Evolutionary conservation across 2,888 invertebrate genomes (phyloP), one percentile per base, ranked within the genome.

Genomic region (Ophioninae sp.): DNA sequence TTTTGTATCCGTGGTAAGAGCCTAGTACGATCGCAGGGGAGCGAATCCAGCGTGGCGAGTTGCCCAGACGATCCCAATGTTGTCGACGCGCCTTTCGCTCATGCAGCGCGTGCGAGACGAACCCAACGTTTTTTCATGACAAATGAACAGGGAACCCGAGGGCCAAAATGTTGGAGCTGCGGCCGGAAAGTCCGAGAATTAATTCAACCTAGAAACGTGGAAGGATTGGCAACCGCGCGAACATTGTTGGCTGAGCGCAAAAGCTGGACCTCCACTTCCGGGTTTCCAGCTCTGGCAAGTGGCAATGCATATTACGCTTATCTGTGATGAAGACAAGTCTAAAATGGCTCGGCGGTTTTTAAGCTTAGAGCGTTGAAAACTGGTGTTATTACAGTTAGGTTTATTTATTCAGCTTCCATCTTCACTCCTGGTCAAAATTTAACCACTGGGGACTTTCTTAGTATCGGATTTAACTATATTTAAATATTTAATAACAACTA

Each of bases 61-160:
- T 81, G 76, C 80, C 56, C 64, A 77, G 64, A 80, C 68, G 74
- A 80, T 61, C 44, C 39, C 75, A 68, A 75, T 75, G 79, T 79
- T 76, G 84, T 79, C 82, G 73, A 82, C 76, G 61, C 39, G 76
- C 58, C 58, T 65, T 65, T 69, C 74, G 68, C 68, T 68, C 69
- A 80, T 74, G 74, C 51, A 51, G 13, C 51, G 78, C 77, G 77
- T 59, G 56, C 67, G 63, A 61, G 61, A 44, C 51, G 72, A 51
- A 74, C 64, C 39, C 77, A 69, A 75, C 79, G 82, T 84, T 85
- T 82, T 86, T 67, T 69, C 71, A 61, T 30, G 78, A 82, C 78
- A 81, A 80, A 76, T 79, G 79, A 68, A 71, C 65, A 73, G 75
- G 23, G n/a, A 65, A 64, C 56, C 39, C 39, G 9, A 56, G 41